Conservation (phyloP, 2,888 invertebrate species). For the Notodonta ziczac region DNA sequence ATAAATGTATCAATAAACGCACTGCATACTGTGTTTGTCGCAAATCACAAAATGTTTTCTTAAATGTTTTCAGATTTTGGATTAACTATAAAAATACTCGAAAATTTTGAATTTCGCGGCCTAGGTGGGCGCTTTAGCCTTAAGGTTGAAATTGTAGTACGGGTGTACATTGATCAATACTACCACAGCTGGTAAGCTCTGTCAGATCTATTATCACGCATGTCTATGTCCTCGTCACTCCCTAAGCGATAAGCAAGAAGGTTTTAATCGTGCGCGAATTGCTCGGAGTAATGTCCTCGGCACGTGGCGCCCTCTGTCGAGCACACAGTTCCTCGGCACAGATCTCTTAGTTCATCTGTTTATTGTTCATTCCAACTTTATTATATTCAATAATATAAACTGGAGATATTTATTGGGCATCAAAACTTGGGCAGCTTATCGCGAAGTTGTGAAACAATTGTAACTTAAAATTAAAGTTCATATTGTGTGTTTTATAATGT, state of each 20-base stretch:
- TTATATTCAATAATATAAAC: slow-evolving; percentile 31
- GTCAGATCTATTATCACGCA: slow-evolving; percentile 36
- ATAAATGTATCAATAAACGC: too few relatives aligned
- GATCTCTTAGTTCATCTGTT: slow-evolving; percentile 62
- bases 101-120: too few relatives aligned
- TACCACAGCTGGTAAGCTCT: neutral
- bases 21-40: too few relatives aligned
- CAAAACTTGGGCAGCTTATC: slow-evolving; percentile 39
- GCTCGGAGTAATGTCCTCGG: slow-evolving; percentile 67
- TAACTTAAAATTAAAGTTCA: neutral
- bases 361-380: slow-evolving; percentile 37
- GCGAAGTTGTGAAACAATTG: slow-evolving; percentile 18
- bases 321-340: slow-evolving; percentile 52
- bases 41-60: too few relatives aligned
- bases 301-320: slow-evolving; percentile 71
- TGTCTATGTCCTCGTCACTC: slow-evolving; percentile 62
- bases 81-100: too few relatives aligned
- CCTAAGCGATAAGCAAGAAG: slow-evolving; percentile 76
- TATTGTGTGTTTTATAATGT: neutral
- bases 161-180: too few relatives aligned
- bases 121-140: too few relatives aligned
- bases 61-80: too few relatives aligned
- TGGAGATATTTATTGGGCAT: slow-evolving; percentile 30
- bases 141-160: too few relatives aligned
- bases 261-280: slow-evolving; percentile 83